Base-by-base conservation (phyloP, 2,888 invertebrate species). In the Tillus elongatus region DNA sequence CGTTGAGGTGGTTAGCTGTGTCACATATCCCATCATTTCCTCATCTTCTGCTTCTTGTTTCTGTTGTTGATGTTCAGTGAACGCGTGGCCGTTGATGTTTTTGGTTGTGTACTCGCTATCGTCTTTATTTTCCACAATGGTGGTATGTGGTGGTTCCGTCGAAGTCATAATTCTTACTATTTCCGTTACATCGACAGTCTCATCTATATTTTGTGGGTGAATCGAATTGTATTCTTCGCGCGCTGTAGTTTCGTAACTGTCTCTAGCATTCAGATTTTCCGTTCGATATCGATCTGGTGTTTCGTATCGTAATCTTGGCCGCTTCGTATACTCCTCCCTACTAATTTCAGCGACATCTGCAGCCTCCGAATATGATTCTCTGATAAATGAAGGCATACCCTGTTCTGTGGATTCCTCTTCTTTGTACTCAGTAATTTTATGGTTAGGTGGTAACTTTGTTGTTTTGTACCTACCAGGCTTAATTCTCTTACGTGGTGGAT, bases 51-150 rank as follows among this genome's bases (percentile, higher is more conserved):
- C 47, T 4, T 34, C 35, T 16, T 29, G 14, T 36, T n/a, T 44
- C 42, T 2, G 33, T 30, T 4, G 28, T 26, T 6, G 36, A 19
- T 11, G 43, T 24, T 33, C 4, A 4, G 19, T 12, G 8, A 56
- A 56, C 12, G 56, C 44, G 15, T 51, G 56, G 39, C 62, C 61
- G 12, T 59, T 38, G 49, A 64, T 63, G 36, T 61, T 60, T 50
- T 63, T 62, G 1, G 24, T 19, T 19, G 24, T 19, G 24, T 6
- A 19, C 6, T 19, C 24, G 24, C 6, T 19, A 8, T 19, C 24
- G 24, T 19, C n/a, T 6, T n/a, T 19, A n/a, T 19, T 19, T 8
- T n/a, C n/a, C n/a, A n/a, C n/a, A n/a, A n/a, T n/a, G n/a, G n/a
- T n/a, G n/a, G n/a, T n/a, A n/a, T n/a, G n/a, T n/a, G n/a, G n/a